Evolutionary conservation across 1,140 invertebrate species (phyloP).

Genomic region (Phymastichus coffea): DNA sequence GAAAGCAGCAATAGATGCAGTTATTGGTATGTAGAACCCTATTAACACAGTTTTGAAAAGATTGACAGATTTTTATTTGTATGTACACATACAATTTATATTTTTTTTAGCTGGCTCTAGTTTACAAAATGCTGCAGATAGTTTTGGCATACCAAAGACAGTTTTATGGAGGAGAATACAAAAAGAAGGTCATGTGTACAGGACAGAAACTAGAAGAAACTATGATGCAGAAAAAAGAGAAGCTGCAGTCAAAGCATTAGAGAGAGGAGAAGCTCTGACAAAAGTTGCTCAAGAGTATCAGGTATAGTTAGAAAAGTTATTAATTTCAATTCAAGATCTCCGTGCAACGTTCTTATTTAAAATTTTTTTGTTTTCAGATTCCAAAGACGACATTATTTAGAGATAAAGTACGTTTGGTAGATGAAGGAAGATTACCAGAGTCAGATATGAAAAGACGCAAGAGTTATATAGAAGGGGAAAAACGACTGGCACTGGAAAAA

Average conservation of each 20-base stretch:
- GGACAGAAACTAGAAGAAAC: conserved; percentile 52
- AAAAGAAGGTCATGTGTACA: conserved; percentile 51
- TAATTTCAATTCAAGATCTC: no score
- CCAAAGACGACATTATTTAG: conserved; percentile 64
- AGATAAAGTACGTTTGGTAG: conserved; percentile 59
- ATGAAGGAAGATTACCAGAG: conserved; percentile 58
- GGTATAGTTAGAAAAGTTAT: no score
- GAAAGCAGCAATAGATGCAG: conserved; percentile 52
- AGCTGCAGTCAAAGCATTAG: conserved; percentile 58
- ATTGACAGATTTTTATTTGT: conserved; percentile 1
- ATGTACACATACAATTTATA: conserved; percentile 11
- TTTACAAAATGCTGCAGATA: conserved; percentile 54
- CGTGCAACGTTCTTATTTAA: background rate
- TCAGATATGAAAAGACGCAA: conserved; percentile 56
- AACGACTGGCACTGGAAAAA: conserved; percentile 57
- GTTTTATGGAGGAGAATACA: conserved; percentile 63
- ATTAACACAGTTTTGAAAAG: no score
- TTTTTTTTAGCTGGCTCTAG: conserved; percentile 50
- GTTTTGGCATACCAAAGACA: conserved; percentile 62
- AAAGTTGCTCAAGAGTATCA: conserved; percentile 58
- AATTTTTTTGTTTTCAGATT: conserved; percentile 46
- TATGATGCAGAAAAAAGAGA: conserved; percentile 55
- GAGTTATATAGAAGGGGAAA: conserved; percentile 53
- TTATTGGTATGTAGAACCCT: conserved; percentile 50
- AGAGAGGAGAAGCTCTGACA: conserved; percentile 60